Evolutionary conservation across 2,113 vertebrate species (phyloP).

Genomic region (Gracilinanus agilis): DNA sequence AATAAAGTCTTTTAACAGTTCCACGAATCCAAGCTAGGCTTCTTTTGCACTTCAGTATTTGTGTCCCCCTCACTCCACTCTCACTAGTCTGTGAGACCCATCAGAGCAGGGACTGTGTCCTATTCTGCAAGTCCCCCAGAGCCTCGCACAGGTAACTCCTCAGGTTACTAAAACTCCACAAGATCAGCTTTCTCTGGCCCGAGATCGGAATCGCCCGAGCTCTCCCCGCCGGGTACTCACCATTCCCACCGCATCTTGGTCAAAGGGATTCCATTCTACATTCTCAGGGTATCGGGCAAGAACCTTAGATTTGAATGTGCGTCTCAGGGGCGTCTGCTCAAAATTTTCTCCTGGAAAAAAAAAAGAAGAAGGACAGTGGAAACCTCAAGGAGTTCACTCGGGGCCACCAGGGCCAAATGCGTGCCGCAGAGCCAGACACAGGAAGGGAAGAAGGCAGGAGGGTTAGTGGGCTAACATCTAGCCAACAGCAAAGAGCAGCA

Average conservation of each 20-base stretch:
- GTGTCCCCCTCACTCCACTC: neutral
- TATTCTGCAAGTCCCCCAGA: neutral
- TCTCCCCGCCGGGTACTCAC: constrained; percentile 84
- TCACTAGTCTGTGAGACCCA: neutral
- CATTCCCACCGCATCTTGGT: constrained; percentile 99
- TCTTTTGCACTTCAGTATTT: neutral
- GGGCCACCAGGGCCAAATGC: constrained; percentile 11
- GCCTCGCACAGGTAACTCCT: neutral
- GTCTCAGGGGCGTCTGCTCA: constrained; percentile 97
- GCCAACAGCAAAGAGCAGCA: constrained; percentile 81
- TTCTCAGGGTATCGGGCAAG: constrained; percentile 98
- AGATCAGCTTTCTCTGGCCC: neutral
- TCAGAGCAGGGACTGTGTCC: neutral
- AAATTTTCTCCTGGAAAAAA: constrained; percentile 96
- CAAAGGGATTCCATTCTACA: constrained; percentile 99
- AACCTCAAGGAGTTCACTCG: constrained; percentile 51
- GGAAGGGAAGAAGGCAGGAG: constrained; percentile 71
- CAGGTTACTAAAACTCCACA: neutral
- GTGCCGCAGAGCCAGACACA: constrained; percentile 76
- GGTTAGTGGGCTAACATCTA: constrained; percentile 78
- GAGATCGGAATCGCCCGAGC: neutral
- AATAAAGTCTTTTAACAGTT: neutral
- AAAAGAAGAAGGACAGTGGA: constrained; percentile 60
- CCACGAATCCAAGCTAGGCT: neutral
- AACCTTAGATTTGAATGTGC: constrained; percentile 99